A percentile compares a stretch with the other conserved stretches of the same genome.
phyloP scores from a whole-genome alignment of 2,888 invertebrate genomes.

The Ophion slaviceki region DNA sequence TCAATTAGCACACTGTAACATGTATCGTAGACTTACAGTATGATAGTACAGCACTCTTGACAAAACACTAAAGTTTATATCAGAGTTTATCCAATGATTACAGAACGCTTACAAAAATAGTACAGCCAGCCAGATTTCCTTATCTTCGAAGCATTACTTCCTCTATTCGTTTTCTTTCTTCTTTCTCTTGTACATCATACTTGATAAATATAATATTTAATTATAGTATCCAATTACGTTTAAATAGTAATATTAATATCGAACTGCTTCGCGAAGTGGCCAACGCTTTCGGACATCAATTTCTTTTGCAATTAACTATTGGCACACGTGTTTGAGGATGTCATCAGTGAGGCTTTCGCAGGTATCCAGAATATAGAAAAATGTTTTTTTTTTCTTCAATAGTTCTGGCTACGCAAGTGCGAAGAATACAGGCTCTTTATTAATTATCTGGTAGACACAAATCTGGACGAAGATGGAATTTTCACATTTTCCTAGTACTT shows the following conservation, averaged over 20 bases:
- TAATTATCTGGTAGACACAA: too few species aligned
- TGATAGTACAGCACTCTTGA: neutral
- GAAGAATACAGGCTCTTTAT: too few species aligned
- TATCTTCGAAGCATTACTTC: constrained; percentile 4
- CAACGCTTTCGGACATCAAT: neutral
- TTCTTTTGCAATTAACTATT: constrained; percentile 16
- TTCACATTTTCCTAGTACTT: too few species aligned
- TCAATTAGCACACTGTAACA: neutral
- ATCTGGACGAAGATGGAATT: too few species aligned
- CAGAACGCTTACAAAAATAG: constrained; percentile 74
- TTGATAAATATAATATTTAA: neutral
- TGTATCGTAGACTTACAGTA: neutral
- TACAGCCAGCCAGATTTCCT: constrained; percentile 34
- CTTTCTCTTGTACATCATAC: constrained; percentile 6
- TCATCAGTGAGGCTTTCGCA: neutral
- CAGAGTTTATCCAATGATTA: constrained; percentile 1
- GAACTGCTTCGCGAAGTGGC: constrained; percentile 41
- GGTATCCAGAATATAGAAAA: neutral
- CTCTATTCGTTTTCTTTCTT: constrained; percentile 10
- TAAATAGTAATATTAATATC: constrained; percentile 58
- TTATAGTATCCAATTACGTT: constrained; percentile 21
- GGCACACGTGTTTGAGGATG: constrained; percentile 10
- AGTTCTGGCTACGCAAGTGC: neutral
- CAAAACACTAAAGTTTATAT: neutral
- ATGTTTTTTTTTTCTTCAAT: neutral